Conservation (phyloP, 2,113 vertebrate species). For the Hippocampus zosterae region DNA sequence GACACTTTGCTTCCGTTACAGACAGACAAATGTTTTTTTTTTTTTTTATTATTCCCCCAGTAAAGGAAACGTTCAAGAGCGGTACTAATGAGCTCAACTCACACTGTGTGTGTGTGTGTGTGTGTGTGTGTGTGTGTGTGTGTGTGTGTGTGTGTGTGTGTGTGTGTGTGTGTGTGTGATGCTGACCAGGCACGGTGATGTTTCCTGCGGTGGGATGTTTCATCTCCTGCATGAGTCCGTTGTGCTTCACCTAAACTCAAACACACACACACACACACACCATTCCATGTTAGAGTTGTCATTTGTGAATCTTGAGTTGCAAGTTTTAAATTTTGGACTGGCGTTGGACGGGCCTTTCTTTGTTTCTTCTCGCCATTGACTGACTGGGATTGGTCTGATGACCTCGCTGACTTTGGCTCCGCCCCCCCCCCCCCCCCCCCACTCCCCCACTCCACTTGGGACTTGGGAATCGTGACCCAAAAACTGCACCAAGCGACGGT, state of each 20-base stretch:
- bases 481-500: no score
- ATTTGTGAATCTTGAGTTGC: no score
- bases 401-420: no score
- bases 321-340: no score
- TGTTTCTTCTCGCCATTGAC: no score
- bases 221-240: conserved; percentile 87
- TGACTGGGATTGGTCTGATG: no score
- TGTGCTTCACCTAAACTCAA: conserved; percentile 82
- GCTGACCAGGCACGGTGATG: conserved; percentile 84
- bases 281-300: not conserved
- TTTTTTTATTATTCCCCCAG: not conserved
- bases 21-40: not conserved
- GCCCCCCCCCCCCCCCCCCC: no score
- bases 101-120: not conserved
- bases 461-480: no score
- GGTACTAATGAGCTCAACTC: not conserved
- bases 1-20: not conserved
- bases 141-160: not conserved
- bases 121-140: not conserved
- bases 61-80: not conserved
- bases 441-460: no score
- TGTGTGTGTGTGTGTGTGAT: not conserved
- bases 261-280: conserved; percentile 6
- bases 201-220: conserved; percentile 83
- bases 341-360: no score